Evolutionary conservation across 2,888 invertebrate species (phyloP).

Genomic region (Seira sanloemensis): DNA sequence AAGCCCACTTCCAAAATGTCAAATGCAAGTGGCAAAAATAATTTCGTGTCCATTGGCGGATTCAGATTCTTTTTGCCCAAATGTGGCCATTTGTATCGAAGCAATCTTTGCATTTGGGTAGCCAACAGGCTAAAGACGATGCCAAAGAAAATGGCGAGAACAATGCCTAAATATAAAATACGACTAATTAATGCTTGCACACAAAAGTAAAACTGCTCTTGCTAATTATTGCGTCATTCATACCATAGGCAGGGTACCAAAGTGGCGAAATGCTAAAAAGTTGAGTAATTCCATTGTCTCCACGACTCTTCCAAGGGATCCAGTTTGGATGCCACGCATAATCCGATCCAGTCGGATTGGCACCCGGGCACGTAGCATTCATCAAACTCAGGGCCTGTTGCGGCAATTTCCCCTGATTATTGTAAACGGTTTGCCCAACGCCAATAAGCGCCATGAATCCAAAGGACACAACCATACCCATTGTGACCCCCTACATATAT

Average conservation of each 20-base stretch:
- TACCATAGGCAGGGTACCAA: constrained; percentile 71
- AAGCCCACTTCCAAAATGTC: constrained; percentile 63
- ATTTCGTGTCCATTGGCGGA: constrained; percentile 64
- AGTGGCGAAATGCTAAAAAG: constrained; percentile 69
- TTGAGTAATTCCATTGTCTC: constrained; percentile 48
- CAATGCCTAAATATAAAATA: constrained; percentile 33
- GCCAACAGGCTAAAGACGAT: constrained; percentile 64
- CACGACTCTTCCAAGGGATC: constrained; percentile 64
- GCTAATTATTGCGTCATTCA: neutral
- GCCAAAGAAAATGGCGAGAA: constrained; percentile 52
- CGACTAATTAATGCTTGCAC: neutral
- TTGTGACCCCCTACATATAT: constrained; percentile 64
- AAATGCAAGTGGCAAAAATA: constrained; percentile 69
- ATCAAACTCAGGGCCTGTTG: constrained; percentile 56
- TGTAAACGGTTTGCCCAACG: constrained; percentile 69
- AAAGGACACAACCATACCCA: constrained; percentile 66
- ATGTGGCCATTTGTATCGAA: neutral
- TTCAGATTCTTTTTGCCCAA: constrained; percentile 42
- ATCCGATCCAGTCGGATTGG: constrained; percentile 22
- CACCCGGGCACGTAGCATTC: constrained; percentile 29
- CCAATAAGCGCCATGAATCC: constrained; percentile 69
- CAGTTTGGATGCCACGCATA: too few species aligned
- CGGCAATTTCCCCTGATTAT: constrained; percentile 61
- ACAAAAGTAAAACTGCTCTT: neutral
- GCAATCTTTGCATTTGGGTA: neutral